Evolutionary conservation across 2,113 vertebrate species (phyloP), one percentile per base, ranked within the genome.

Genomic region (Paratilapia polleni): DNA sequence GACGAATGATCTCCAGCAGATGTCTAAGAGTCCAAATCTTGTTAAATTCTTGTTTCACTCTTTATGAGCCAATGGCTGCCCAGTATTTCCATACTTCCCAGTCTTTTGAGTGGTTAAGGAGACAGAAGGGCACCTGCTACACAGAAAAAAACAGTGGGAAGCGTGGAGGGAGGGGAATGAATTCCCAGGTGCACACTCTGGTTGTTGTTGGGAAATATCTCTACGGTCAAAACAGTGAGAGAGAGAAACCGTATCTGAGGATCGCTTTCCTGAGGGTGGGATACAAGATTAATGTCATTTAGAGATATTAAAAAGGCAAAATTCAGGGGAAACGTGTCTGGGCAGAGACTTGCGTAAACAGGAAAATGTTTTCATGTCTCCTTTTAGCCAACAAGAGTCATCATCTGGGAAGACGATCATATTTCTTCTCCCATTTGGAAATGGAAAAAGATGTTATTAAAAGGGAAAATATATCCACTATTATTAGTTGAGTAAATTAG

Each of bases 1-100:
- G n/a, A 0, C 3, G 38, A 11, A 5, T 14, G 5, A 31, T 66
- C 56, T 80, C 43, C 58, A 81, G 8, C 88, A 92, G 88, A 89
- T 92, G 92, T 92, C 43, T 59, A 20, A 62, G 28, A 56, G 24
- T 49, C 76, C 61, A 79, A 49, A 64, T 83, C 49, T 41, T 13
- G n/a, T 85, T 73, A 84, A 89, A 91, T 91, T 90, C 80, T 77
- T 84, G 49, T 79, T 91, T 91, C 70, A 78, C 73, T 80, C 61
- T 92, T 90, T 89, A 86, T 70, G 88, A 79, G 87, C 79, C 68
- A 59, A 22, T 49, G 57, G 68, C 78, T 87, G 81, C 83, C 82
- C 74, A 79, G 58, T 74, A 10, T 75, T 85, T 86, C 61, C 76
- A 80, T 78, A 26, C 77, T 78, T 84, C 73, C 63, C 63, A 79